phyloP scores from a whole-genome alignment of 2,888 invertebrate genomes.

The Aleiodes leptofemur region DNA sequence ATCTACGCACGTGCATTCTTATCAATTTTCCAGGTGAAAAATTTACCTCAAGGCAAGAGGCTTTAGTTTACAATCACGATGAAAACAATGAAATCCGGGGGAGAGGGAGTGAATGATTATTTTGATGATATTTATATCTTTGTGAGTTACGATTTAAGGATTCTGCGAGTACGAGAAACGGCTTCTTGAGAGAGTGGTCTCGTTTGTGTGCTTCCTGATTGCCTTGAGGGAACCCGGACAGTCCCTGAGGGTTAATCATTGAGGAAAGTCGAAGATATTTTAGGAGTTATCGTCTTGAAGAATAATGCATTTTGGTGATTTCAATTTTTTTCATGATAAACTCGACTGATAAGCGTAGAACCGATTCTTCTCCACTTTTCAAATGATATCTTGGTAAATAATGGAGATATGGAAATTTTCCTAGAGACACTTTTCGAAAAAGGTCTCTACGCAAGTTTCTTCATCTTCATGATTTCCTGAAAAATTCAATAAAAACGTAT shows the following conservation, averaged over 20 bases:
- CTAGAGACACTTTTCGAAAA: no score
- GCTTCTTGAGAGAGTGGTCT: background rate
- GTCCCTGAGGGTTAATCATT: slow-evolving; percentile 2
- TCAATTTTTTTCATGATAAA: background rate
- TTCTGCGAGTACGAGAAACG: background rate
- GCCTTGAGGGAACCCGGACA: slow-evolving; percentile 60
- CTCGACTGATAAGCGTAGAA: background rate
- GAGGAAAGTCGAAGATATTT: background rate
- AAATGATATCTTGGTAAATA: no score
- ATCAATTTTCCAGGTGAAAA: background rate
- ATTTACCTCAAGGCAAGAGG: background rate
- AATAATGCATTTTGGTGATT: slow-evolving; percentile 1
- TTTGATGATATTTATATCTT: background rate
- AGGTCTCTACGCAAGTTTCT: no score
- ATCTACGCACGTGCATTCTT: slow-evolving; percentile 9
- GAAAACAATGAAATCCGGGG: no score
- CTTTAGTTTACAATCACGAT: no score
- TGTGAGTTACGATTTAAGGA: background rate
- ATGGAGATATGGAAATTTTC: no score
- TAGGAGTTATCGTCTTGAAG: background rate
- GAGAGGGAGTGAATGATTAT: no score
- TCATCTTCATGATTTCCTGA: no score
- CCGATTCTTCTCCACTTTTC: no score
- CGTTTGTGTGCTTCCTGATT: slow-evolving; percentile 60
- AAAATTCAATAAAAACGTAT: no score